Conservation (phyloP, 1,140 invertebrate species). For the Drosophila neocordata region DNA sequence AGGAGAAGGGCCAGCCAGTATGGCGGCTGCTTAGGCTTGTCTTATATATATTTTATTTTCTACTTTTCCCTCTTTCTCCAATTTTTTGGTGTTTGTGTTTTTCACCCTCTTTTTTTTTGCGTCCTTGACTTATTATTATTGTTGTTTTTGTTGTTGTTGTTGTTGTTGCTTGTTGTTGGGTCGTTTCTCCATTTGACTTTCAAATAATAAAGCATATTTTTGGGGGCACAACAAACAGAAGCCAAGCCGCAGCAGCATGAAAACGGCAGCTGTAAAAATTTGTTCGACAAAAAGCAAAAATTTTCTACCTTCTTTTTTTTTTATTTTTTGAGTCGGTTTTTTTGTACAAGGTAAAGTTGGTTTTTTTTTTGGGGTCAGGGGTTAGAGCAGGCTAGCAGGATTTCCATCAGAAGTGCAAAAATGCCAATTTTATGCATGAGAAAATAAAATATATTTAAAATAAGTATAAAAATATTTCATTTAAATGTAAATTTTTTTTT, state of each 20-base stretch:
- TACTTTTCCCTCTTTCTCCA: not conserved
- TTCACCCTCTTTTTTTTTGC: conserved; percentile 40
- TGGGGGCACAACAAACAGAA: conserved; percentile 44
- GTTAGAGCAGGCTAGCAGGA: conserved; percentile 12
- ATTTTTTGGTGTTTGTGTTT: conserved; percentile 30
- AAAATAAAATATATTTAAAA: conserved; percentile 64
- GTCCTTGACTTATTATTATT: conserved; percentile 59
- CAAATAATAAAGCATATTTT: conserved; percentile 71
- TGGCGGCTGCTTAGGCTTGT: conserved; percentile 46
- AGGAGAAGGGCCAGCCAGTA: conserved; percentile 1
- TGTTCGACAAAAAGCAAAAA: conserved; percentile 68
- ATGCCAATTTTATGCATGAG: conserved; percentile 76
- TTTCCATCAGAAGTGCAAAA: conserved; percentile 49
- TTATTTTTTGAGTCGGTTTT: conserved; percentile 10
- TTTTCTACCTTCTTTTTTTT: conserved; percentile 46
- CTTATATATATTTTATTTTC: conserved; percentile 26
- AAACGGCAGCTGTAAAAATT: conserved; percentile 70
- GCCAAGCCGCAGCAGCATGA: conserved; percentile 40
- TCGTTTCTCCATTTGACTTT: conserved; percentile 69
- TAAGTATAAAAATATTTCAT: conserved; percentile 73
- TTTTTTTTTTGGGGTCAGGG: conserved; percentile 22
- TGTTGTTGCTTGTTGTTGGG: conserved; percentile 28
- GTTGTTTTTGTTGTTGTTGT: conserved; percentile 13
- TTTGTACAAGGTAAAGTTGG: conserved; percentile 44
- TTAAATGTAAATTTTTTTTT: conserved; percentile 76